Conservation (phyloP, 2,797 vertebrate species). For the Pipistrellus nathusii region DNA sequence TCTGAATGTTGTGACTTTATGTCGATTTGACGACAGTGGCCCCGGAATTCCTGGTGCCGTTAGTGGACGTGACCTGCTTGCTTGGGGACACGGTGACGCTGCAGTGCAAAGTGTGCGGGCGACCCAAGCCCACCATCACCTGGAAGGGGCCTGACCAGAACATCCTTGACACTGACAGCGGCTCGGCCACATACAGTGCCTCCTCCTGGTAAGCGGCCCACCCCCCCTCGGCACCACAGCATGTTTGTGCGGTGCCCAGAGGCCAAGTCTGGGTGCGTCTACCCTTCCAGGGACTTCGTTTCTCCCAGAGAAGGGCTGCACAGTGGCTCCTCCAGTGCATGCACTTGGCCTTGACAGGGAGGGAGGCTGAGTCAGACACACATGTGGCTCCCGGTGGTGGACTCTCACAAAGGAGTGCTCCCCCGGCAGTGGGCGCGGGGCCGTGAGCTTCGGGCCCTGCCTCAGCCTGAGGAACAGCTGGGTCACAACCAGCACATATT, state of each 20-base stretch:
- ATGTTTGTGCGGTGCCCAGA: rapidly evolving
- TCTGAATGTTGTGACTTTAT: background rate
- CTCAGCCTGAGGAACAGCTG: background rate
- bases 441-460: background rate
- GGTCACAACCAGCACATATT: rapidly evolving
- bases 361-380: background rate
- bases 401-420: rapidly evolving
- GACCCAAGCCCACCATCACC: slow-evolving; percentile 95
- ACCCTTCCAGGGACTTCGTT: background rate
- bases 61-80: slow-evolving; percentile 95
- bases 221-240: background rate
- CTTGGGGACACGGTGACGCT: slow-evolving; percentile 97
- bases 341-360: background rate
- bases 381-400: rapidly evolving
- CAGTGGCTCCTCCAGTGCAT: background rate
- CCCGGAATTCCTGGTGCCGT: slow-evolving; percentile 96
- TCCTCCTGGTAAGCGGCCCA: slow-evolving; percentile 87
- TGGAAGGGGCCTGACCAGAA: slow-evolving; percentile 98
- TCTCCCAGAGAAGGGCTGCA: background rate
- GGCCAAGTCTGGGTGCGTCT: background rate
- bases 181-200: slow-evolving; percentile 85
- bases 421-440: rapidly evolving
- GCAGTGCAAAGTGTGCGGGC: slow-evolving; percentile 97
- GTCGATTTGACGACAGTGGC: slow-evolving; percentile 90
- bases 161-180: slow-evolving; percentile 93